phyloP scores from a whole-genome alignment of 2,113 vertebrate genomes.

The Nothoprocta perdicaria region DNA sequence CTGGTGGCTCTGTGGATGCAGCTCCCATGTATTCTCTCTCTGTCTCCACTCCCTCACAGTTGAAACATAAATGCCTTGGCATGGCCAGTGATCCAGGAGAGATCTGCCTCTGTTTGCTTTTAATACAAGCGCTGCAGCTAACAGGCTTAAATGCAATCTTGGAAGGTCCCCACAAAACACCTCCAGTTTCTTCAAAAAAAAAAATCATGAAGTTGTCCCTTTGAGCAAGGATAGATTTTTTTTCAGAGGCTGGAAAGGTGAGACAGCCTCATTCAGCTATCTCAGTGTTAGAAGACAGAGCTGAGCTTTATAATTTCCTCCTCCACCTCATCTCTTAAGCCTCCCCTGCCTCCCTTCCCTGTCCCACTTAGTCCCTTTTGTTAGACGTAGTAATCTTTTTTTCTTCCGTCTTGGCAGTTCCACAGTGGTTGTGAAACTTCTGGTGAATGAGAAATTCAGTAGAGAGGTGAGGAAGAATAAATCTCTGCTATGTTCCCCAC shows the following conservation, averaged over 20 bases:
- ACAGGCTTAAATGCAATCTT: constrained; percentile 60
- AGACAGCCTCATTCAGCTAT: not conserved
- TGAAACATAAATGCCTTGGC: not conserved
- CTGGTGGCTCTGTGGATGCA: not conserved
- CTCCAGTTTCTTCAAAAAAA: constrained; percentile 15
- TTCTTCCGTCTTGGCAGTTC: constrained; percentile 3
- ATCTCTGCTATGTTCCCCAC: not conserved
- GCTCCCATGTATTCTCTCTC: not conserved
- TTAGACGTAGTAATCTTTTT: not conserved
- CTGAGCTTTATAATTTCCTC: not conserved
- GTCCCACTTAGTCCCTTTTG: not conserved
- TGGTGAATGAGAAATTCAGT: not conserved
- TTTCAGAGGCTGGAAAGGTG: not conserved
- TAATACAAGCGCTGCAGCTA: constrained; percentile 11
- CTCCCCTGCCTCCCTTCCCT: not conserved
- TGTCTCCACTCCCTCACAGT: not conserved
- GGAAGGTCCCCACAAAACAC: not conserved
- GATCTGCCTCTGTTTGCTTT: constrained; percentile 1
- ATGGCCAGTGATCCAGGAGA: not conserved
- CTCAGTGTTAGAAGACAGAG: not conserved
- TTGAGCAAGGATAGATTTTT: constrained; percentile 6
- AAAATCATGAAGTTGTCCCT: constrained; percentile 36
- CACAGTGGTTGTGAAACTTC: constrained; percentile 18
- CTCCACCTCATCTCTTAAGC: not conserved
- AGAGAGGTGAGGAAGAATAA: not conserved